Conservation (phyloP, 2,888 invertebrate species). For the Stratiomys singularior region DNA sequence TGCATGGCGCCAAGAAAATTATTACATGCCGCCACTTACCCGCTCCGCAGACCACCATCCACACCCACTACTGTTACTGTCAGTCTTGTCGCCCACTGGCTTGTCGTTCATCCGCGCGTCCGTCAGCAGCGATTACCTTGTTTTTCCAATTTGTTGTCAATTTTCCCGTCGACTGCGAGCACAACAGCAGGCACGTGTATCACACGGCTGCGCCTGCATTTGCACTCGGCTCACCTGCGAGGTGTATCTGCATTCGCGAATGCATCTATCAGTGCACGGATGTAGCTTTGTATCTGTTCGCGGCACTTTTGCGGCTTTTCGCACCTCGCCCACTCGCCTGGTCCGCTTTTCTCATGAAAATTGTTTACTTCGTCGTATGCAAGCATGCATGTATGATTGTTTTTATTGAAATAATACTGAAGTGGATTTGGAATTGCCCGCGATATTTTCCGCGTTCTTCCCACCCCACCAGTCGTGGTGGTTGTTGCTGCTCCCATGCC, state of each 20-base stretch:
- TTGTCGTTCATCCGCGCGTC: neutral
- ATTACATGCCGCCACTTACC: neutral
- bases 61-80: neutral
- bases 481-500: neutral
- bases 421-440: no score
- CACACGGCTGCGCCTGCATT: constrained; percentile 1
- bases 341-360: no score
- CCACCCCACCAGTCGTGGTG: neutral
- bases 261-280: no score
- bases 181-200: neutral
- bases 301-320: constrained; percentile 1
- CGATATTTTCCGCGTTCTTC: no score
- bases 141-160: constrained; percentile 2
- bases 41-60: neutral
- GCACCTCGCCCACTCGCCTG: neutral
- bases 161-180: neutral
- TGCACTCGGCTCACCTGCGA: constrained; percentile 6
- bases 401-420: no score
- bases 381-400: no score
- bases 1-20: constrained; percentile 34
- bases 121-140: neutral
- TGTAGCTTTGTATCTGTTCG: no score
- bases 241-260: neutral
- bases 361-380: no score
- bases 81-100: neutral